Base-by-base conservation (phyloP, 2,888 invertebrate genomes). In the Linhomoeus sp. region DNA sequence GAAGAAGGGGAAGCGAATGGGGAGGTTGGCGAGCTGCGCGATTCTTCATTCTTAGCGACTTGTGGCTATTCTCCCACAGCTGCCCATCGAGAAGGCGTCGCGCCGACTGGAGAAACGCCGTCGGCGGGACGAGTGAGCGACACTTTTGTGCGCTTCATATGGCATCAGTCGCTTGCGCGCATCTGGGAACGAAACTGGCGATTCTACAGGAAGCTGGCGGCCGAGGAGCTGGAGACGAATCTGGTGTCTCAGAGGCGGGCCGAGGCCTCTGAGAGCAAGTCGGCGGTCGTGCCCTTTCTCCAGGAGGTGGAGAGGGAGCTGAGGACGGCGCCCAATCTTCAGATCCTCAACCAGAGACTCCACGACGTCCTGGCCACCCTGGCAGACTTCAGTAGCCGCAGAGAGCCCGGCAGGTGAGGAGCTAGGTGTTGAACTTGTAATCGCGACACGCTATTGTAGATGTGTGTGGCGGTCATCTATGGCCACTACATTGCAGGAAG, bases 401-500 rank as follows among this genome's bases (percentile, higher is more conserved):
- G 57, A 20, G 53, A 58, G 49, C 52, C 51, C 7, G 52, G 50
- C 20, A 55, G 54, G 40, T 53, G 2, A 7, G 43, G 5, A 3
- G 3, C 26, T 3, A 9, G 14, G 2, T 25, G 5, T 3, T 43
- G 3, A 3, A 26, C 17, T 20, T 43, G 43, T n/a, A 12, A 3
- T 25, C 14, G 3, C 15, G 15, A n/a, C 12, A 12, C 20, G 22
- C 7, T 41, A 12, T 41, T 14, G 22, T n/a, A 41, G 5, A 12
- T 20, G 5, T 39, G n/a, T 17, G n/a, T 39, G 39, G 19, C 15
- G 33, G 9, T 33, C 15, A 33, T 12, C 33, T 15, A 12, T 33
- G 9, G 12, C 9, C 12, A 33, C 9, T 12, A 33, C n/a, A n/a
- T 49, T 65, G 17, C 55, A 78, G 80, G 58, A 75, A 78, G 2